A percentile compares a stretch with the other conserved stretches of the same genome.
Evolutionary conservation across 2,888 invertebrate genomes (phyloP).

Genomic region (Drosophila mimica): DNA sequence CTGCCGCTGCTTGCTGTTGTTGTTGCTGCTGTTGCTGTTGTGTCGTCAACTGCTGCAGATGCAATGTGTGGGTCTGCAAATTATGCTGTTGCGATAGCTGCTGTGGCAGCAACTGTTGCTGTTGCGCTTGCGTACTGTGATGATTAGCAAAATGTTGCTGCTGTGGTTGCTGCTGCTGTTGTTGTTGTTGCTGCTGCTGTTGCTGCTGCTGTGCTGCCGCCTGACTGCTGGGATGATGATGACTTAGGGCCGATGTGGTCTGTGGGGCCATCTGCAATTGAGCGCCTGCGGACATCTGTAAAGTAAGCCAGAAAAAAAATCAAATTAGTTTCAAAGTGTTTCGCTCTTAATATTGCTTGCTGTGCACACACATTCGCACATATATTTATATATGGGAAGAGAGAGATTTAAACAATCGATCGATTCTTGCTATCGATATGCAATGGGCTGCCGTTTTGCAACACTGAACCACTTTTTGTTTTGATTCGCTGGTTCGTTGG

Average conservation of each 20-base stretch:
- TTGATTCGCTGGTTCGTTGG: slow-evolving; percentile 64
- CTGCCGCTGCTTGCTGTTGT: slow-evolving; percentile 53
- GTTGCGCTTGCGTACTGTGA: slow-evolving; percentile 68
- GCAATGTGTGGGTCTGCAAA: slow-evolving; percentile 66
- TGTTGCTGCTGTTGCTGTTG: slow-evolving; percentile 67
- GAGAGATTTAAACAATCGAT: slow-evolving; percentile 16
- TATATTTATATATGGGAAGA: neutral
- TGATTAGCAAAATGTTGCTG: slow-evolving; percentile 69
- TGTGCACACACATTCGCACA: neutral
- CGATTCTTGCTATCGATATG: slow-evolving; percentile 38
- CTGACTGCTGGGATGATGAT: slow-evolving; percentile 82
- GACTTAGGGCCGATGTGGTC: slow-evolving; percentile 88
- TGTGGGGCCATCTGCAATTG: slow-evolving; percentile 99
- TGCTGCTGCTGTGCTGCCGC: slow-evolving; percentile 70
- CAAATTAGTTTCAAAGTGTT: slow-evolving; percentile 8
- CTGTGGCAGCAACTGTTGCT: slow-evolving; percentile 61
- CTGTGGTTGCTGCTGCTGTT: slow-evolving; percentile 58
- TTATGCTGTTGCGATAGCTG: slow-evolving; percentile 61
- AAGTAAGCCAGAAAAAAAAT: slow-evolving; percentile 42
- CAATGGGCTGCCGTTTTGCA: slow-evolving; percentile 36
- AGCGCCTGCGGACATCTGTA: slow-evolving; percentile 97
- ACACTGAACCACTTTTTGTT: slow-evolving; percentile 63
- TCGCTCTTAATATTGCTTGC: neutral
- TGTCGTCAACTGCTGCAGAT: slow-evolving; percentile 64
- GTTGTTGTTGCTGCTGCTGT: slow-evolving; percentile 66